Percentiles rank a stretch among this genome's conserved stretches.
These are phyloP conservation scores for Clarias macrocephalus DNA, from an alignment of 2,113 vertebrate species.

Conservation along the genomic window DNA sequence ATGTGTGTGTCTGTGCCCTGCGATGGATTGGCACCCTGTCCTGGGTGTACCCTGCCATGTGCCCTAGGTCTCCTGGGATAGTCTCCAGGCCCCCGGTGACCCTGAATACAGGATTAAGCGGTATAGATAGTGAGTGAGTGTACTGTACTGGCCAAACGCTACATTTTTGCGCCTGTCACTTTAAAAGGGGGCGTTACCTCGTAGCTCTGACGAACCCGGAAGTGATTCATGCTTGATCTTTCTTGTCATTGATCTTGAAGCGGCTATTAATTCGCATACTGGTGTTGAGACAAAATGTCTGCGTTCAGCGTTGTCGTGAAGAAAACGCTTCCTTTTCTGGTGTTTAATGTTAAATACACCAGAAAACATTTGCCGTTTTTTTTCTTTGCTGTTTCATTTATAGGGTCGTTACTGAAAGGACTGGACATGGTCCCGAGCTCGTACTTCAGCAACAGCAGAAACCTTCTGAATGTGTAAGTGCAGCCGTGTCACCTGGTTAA, in stretches of 20 bases:
- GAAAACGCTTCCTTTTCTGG: slow-evolving; percentile 61
- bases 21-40: too few relatives aligned
- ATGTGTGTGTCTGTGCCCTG: too few relatives aligned
- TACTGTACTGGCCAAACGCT: too few relatives aligned
- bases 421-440: slow-evolving; percentile 75
- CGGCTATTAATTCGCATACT: background rate
- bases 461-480: slow-evolving; percentile 87
- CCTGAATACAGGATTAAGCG: too few relatives aligned
- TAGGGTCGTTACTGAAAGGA: slow-evolving; percentile 80
- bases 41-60: too few relatives aligned
- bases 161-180: background rate
- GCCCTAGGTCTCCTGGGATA: too few relatives aligned
- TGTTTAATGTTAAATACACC: slow-evolving; percentile 21
- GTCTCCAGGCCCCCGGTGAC: too few relatives aligned
- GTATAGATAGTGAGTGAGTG: too few relatives aligned
- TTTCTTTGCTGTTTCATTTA: slow-evolving; percentile 68
- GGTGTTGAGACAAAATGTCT: slow-evolving; percentile 62
- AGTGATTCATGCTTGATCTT: background rate
- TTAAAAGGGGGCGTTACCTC: background rate
- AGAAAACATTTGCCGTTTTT: slow-evolving; percentile 67
- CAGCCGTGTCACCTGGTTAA: background rate
- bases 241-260: slow-evolving; percentile 6
- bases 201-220: background rate
- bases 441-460: slow-evolving; percentile 84
- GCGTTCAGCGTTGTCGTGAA: slow-evolving; percentile 61